Evolutionary conservation across 2,888 invertebrate species (phyloP), one percentile per base, ranked within the genome.

Genomic region (Campopleginae sp.): DNA sequence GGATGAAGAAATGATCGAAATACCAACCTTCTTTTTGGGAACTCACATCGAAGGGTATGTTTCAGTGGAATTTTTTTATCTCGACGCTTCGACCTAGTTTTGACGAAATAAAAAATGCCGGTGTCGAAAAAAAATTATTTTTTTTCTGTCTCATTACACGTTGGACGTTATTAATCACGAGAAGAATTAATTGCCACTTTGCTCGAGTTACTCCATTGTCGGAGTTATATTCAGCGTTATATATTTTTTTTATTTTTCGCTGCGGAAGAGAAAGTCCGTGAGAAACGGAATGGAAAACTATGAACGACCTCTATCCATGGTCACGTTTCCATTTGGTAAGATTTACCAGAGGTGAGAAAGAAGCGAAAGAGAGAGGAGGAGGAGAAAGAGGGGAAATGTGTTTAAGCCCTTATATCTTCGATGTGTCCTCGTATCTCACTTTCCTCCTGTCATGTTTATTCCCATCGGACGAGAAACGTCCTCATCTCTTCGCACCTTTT

Each of bases 361-460:
- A n/a, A 33, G 10, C 8, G 46, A 23, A 38, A 19, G 17, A 51
- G 7, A 38, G 75, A 23, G 5, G 14, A 27, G 14, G 5, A 6
- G 42, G 38, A 38, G 23, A 14, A 51, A 4, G 75, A 23, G 27
- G 42, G 19, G 5, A 54, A 54, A 33, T 48, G 14, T 23, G 14
- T 33, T 74, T 51, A 19, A 54, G 78, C 48, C 66, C 78, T 82
- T 68, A 23, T 33, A 66, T 74, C 74, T 76, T 71, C 44, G 71
- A 82, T 65, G 72, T 54, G 71, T 51, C 51, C 75, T 27, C 79
- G 79, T 71, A 79, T 80, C 70, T 68, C 70, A 70, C 61, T 70
- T 63, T 51, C 84, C 44, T 80, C 63, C 71, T 75, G 31, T 51
- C 33, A 46, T 65, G 58, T 75, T 38, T 75, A 31, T 38, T 54